Percentiles rank a stretch among this genome's conserved stretches.
Conservation (phyloP, 2,113 vertebrate genomes). For the Myrmophylax atrothorax region DNA sequence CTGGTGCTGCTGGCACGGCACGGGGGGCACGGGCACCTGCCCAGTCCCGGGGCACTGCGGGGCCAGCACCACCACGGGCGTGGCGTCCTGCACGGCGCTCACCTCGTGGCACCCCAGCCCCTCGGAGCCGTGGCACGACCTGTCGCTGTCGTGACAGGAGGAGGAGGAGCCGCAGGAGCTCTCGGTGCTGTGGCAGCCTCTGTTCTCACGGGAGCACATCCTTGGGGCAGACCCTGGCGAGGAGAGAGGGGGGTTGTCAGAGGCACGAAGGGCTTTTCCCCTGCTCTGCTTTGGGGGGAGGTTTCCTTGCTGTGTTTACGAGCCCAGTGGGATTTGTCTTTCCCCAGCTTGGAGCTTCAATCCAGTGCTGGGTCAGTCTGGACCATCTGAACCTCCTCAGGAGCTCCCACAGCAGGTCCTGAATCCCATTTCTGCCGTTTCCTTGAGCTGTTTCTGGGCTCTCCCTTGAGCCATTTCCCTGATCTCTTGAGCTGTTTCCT, state of each 20-base stretch:
- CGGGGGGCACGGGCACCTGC: neutral
- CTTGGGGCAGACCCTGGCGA: neutral
- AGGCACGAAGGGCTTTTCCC: neutral
- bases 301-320: fast-evolving
- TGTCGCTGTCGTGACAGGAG: neutral
- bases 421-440: neutral
- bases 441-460: fast-evolving
- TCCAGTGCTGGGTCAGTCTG: neutral
- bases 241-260: neutral
- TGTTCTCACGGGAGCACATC: constrained; percentile 58
- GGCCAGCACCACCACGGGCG: constrained; percentile 21
- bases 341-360: fast-evolving
- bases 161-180: constrained; percentile 32
- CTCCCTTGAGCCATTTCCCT: neutral
- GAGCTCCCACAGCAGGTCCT: neutral
- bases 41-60: neutral
- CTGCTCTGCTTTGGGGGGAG: fast-evolving
- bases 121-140: constrained; percentile 31
- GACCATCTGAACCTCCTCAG: fast-evolving
- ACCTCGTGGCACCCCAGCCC: constrained; percentile 31
- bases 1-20: constrained; percentile 59
- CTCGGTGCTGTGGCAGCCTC: constrained; percentile 49
- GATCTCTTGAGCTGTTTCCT: neutral
- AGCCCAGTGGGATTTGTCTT: neutral
- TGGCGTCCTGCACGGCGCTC: neutral